phyloP scores from a whole-genome alignment of 2,888 invertebrate species.

The Lithophane semibrunnea region DNA sequence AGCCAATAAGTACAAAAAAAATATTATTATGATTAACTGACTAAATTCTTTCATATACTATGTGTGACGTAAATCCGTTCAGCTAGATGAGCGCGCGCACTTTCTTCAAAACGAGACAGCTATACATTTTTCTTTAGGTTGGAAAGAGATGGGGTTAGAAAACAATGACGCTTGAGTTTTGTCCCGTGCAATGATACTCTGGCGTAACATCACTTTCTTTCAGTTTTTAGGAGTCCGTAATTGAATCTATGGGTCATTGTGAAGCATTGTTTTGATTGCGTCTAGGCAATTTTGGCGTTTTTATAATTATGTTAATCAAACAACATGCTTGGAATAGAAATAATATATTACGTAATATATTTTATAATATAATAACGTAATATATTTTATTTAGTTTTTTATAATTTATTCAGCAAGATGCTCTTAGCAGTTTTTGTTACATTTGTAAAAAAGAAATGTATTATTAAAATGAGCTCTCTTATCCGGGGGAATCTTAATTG shows the following conservation, averaged over 20 bases:
- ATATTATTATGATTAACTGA: neutral
- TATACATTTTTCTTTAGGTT: slow-evolving; percentile 50
- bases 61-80: slow-evolving; percentile 83
- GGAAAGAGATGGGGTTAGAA: slow-evolving; percentile 78
- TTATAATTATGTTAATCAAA: no score
- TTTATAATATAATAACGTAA: no score
- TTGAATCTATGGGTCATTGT: slow-evolving; percentile 19
- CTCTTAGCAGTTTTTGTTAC: neutral
- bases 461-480: no score
- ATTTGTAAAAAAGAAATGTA: no score
- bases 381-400: neutral
- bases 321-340: no score
- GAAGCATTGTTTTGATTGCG: slow-evolving; percentile 8
- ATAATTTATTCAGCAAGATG: neutral
- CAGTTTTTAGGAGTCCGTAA: slow-evolving; percentile 76
- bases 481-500: neutral
- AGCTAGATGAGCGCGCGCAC: slow-evolving; percentile 82
- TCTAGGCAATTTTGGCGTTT: no score
- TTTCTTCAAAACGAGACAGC: slow-evolving; percentile 84
- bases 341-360: no score
- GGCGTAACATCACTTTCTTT: slow-evolving; percentile 87
- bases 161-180: slow-evolving; percentile 83
- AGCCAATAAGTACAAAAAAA: neutral
- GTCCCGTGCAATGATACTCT: slow-evolving; percentile 72
- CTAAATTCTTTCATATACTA: slow-evolving; percentile 70